Base-by-base conservation (phyloP, 2,888 invertebrate genomes). In the Drosophila aldrichi region DNA sequence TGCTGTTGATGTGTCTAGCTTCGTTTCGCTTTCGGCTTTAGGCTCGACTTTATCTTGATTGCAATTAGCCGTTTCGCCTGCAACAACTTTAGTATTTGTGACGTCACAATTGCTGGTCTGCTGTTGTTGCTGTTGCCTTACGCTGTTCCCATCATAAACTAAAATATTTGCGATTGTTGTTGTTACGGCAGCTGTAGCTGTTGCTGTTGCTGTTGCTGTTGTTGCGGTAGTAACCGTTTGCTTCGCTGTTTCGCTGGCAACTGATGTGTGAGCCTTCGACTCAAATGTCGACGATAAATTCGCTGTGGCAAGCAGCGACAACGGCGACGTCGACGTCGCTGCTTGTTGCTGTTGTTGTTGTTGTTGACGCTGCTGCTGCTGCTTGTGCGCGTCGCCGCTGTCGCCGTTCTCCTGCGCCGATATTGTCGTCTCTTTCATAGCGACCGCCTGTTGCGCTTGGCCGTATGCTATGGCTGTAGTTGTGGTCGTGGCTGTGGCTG, bases 171-270 rank as follows among this genome's bases (percentile, higher is more conserved):
- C 51, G 12, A 56, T 64, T 62, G 60, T 59, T 58, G 73, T 69
- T 71, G 64, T 32, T 76, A 63, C 63, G 55, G 70, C 56, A 61
- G 73, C 60, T 71, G 62, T 36, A 74, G 65, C 63, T 56, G 69
- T 52, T 54, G 73, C 60, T 71, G 62, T 36, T 74, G 64, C 61
- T 54, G 69, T 51, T 55, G 60, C 68, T 76, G 66, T 60, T 70
- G 71, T 65, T 77, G 74, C 68, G 70, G 61, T 61, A 67, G 63
- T 65, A 65, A 92, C 92, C 83, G 91, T 84, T 85, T 91, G 91
- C 88, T 86, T 92, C 79, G 92, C 82, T 87, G 90, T 84, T 89
- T 91, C 92, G 84, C 89, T 92, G 83, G 84, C 91, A 91, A 92
- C 91, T 92, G 92, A 91, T 89, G 91, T 81, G 74, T 82, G 89